A percentile compares a stretch with the other conserved stretches of the same genome.
These are phyloP conservation scores for Pseudopodoces humilis DNA, from an alignment of 2,113 vertebrate species.

Conservation along the genomic window DNA sequence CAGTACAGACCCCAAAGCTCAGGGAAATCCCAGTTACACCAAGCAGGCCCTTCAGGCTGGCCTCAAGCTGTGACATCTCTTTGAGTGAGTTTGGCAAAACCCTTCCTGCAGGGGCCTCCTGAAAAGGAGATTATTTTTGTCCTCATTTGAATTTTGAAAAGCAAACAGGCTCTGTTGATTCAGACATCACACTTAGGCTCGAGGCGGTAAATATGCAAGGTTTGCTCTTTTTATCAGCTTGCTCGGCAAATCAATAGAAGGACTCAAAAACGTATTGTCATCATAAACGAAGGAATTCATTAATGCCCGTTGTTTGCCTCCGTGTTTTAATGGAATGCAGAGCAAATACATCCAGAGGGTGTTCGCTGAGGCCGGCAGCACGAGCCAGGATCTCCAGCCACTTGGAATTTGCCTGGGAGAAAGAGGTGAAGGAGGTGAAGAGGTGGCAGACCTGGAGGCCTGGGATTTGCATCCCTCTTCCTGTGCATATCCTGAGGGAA, in stretches of 20 bases:
- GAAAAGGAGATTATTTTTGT: not conserved
- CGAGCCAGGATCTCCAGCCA: not conserved
- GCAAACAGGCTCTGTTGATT: constrained; percentile 37
- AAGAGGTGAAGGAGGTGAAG: not conserved
- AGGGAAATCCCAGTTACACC: not conserved
- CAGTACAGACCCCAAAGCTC: not conserved
- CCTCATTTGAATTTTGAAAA: constrained; percentile 37
- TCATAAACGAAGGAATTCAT: constrained; percentile 59
- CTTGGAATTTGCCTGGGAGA: not conserved
- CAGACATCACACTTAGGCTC: not conserved
- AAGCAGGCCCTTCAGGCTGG: not conserved
- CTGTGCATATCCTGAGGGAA: not conserved
- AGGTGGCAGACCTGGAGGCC: not conserved
- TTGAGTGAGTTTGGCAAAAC: not conserved
- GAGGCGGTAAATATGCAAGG: constrained; percentile 59
- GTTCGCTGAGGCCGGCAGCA: not conserved
- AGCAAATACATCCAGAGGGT: constrained; percentile 9
- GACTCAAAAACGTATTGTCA: constrained; percentile 46
- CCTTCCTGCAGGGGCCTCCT: not conserved
- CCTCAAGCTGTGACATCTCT: not conserved
- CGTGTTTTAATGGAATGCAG: constrained; percentile 38
- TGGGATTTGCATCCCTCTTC: not conserved
- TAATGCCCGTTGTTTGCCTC: constrained; percentile 50
- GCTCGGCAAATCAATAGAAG: constrained; percentile 56
- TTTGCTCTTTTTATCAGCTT: constrained; percentile 63